These are phyloP conservation scores for Mixornis gularis DNA, from an alignment of 2,113 vertebrate genomes.

Conservation along the genomic window DNA sequence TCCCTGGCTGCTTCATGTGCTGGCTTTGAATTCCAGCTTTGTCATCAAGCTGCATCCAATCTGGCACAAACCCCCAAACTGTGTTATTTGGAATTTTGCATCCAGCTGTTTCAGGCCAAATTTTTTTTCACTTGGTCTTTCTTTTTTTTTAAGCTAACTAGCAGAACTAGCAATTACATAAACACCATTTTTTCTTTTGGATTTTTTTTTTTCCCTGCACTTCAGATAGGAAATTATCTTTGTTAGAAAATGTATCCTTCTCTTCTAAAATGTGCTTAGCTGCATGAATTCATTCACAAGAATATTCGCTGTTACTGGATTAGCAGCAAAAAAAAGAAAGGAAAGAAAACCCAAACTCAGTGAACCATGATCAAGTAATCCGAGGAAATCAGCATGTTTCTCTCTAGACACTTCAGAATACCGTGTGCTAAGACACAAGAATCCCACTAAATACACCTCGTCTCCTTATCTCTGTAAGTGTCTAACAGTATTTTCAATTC, in stretches of 20 bases:
- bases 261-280: not conserved
- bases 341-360: conserved; percentile 37
- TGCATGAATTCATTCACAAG: not conserved
- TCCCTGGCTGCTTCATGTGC: not conserved
- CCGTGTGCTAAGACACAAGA: not conserved
- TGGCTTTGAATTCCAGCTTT: not conserved
- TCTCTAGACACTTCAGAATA: conserved; percentile 39
- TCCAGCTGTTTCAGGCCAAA: not conserved
- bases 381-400: conserved; percentile 26
- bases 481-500: not conserved
- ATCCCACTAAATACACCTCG: conserved; percentile 17
- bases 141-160: not conserved
- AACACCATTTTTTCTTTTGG: not conserved
- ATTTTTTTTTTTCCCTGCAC: not conserved
- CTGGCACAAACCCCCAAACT: not conserved
- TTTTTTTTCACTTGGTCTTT: not conserved
- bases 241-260: not conserved
- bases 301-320: not conserved
- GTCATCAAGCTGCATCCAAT: not conserved
- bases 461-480: not conserved
- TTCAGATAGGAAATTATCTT: not conserved
- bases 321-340: not conserved
- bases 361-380: conserved; percentile 61
- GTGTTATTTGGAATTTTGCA: not conserved
- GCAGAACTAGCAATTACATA: not conserved